Evolutionary conservation across 2,888 invertebrate genomes (phyloP), one percentile per base, ranked within the genome.

Genomic region (Lepidochrysops patricia): DNA sequence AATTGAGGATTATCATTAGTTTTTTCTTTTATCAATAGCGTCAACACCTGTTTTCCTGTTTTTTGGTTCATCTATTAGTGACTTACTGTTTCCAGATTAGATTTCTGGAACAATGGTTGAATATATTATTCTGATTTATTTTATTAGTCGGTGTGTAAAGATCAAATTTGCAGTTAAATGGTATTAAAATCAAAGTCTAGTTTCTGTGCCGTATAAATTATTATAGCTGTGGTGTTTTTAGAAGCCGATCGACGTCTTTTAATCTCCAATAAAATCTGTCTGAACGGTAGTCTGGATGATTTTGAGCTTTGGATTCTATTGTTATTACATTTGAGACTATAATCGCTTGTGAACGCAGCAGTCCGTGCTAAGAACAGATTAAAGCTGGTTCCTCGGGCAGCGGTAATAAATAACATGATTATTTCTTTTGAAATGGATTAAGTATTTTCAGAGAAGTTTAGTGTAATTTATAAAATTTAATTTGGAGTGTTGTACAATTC

Each of bases 401-500:
- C 70, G 72, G 85, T 73, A 85, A 88, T 89, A 89, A 88, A 88
- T 88, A 88, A 87, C 81, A 72, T 74, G 86, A 88, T 89, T 86
- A 87, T 84, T 84, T 84, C 82, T 79, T 84, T 79, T 70, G 77
- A 81, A 81, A 80, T 77, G 73, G 75, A 78, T 73, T 77, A 70
- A 75, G 74, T 74, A 74, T 77, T 74, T 67, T 66, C 66, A 68
- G 68, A 77, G 73, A 60, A 59, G 35, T 59, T 25, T 35, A 27
- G 52, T 59, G 50, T 52, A 59, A 59, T 59, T 34, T 35, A 43
- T 56, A 60, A 60, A 34, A 54, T 29, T 54, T 9, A 29, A 32
- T 54, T 52, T 32, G 19, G 54, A 32, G 12, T 23, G 9, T 54
- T 54, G 15, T 29, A 32, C 32, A 32, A 32, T 29, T 29, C 32